Conservation (phyloP, 2,113 vertebrate species). For the Lagenorhynchus albirostris region DNA sequence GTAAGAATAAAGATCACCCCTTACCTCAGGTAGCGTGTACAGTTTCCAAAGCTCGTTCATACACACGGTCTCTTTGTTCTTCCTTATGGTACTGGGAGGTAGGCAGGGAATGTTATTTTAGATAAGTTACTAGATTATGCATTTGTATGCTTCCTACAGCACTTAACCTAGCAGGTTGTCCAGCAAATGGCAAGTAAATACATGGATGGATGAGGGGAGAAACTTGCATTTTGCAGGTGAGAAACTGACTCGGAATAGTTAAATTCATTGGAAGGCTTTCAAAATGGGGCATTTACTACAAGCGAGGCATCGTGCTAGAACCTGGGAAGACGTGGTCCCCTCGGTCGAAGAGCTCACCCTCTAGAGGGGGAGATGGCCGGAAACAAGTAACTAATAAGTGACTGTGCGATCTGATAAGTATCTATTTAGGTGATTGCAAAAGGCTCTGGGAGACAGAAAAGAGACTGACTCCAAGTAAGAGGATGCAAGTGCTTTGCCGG, state of each 20-base stretch:
- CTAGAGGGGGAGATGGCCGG: not conserved
- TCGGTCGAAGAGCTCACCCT: rapidly evolving
- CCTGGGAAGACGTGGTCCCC: not conserved
- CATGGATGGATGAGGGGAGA: not conserved
- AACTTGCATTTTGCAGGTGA: not conserved
- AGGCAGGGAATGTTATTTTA: not conserved
- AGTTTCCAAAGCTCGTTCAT: not conserved
- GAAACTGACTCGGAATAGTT: not conserved
- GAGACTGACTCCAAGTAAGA: not conserved
- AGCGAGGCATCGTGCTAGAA: rapidly evolving
- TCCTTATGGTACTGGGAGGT: not conserved
- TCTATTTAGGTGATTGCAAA: not conserved
- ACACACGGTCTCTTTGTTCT: not conserved
- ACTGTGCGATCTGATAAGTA: no score
- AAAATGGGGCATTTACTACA: not conserved
- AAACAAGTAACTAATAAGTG: not conserved
- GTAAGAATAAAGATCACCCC: not conserved
- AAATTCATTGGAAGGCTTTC: not conserved
- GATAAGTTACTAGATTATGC: not conserved
- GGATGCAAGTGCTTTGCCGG: rapidly evolving
- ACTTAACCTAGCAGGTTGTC: not conserved
- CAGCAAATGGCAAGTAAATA: not conserved
- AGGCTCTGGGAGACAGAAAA: not conserved
- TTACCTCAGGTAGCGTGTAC: not conserved
- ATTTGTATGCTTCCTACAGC: not conserved